A percentile compares a stretch with the other conserved stretches of the same genome.
These are phyloP conservation scores for Akabosia matsudoensis DNA, from an alignment of 1,140 invertebrate species.

Conservation along the genomic window DNA sequence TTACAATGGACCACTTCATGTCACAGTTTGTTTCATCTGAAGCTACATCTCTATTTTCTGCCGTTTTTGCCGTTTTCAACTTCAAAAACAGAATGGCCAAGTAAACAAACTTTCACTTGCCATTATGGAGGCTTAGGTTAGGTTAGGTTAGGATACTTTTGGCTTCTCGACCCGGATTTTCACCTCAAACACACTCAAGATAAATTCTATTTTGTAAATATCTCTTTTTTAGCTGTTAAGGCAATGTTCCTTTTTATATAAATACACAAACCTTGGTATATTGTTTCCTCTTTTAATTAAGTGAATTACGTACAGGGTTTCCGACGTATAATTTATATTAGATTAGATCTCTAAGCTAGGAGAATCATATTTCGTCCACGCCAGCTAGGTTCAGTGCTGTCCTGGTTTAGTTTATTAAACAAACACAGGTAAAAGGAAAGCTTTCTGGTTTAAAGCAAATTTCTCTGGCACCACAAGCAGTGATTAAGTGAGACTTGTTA, in stretches of 20 bases:
- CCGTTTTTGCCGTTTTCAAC: constrained; percentile 7
- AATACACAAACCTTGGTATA: too few species aligned
- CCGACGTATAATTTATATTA: too few species aligned
- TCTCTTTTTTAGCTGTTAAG: neutral
- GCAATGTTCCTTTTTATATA: neutral
- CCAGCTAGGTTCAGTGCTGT: too few species aligned
- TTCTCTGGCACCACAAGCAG: neutral
- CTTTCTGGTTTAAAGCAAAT: too few species aligned
- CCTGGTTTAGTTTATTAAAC: neutral
- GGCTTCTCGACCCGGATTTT: neutral
- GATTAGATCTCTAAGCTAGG: too few species aligned
- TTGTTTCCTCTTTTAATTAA: too few species aligned
- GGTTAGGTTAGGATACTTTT: constrained; percentile 14
- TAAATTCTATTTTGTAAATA: neutral
- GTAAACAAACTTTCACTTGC: neutral
- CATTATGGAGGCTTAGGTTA: constrained; percentile 15
- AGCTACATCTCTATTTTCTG: neutral
- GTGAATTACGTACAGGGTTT: too few species aligned
- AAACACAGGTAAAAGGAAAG: neutral
- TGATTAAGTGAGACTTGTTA: neutral
- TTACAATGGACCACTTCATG: neutral
- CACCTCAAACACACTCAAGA: neutral
- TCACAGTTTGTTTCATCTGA: neutral
- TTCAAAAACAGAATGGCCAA: neutral
- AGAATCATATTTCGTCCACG: too few species aligned